Base-by-base conservation (phyloP, 2,113 vertebrate species). In the Ceuthmochares aereus region DNA sequence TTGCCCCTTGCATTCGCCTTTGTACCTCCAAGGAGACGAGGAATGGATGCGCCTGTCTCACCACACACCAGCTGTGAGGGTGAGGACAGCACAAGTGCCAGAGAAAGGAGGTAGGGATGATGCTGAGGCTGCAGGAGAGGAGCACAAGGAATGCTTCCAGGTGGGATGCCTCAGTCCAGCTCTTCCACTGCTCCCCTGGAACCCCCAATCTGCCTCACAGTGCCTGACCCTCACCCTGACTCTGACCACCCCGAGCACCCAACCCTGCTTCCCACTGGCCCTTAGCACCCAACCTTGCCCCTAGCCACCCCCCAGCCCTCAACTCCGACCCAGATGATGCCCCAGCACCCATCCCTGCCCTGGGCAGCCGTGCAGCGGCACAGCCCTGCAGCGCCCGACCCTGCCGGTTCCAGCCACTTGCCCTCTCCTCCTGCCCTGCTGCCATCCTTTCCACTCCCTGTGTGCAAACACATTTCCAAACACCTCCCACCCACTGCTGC, bases 391-490 rank as follows among this genome's bases (percentile, higher is more conserved):
- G 72, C 1, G 0, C 63, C 66, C 3, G 19, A 9, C n/a, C 52
- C 73, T 15, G n/a, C 37, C 1, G 0, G 3, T 12, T 55, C 49
- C 1, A 1, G 42, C 22, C 1, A 0, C 63, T 52, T 25, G 1
- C 43, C 9, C 37, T 36, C 36, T 13, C 47, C 34, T 54, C 47
- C 62, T 23, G 25, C 34, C 54, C 40, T 60, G 23, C 54, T 12
- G 37, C 40, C 2, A 0, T 15, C 76, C 47, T 26, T 34, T 20
- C 20, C 55, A 14, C 67, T 36, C 37, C 18, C 15, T 10, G 9
- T 37, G 29, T 19, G 30, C 76, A 36, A 32, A 54, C 26, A 54
- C 27, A 29, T 29, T 27, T 15, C 13, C 51, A 20, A 52, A 52
- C 14, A 11, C 51, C 14, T 52, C 14, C 27, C 43, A 9, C 34